These are phyloP conservation scores for Drosophila suzukii DNA, from an alignment of 1,140 invertebrate species.

Conservation along the genomic window DNA sequence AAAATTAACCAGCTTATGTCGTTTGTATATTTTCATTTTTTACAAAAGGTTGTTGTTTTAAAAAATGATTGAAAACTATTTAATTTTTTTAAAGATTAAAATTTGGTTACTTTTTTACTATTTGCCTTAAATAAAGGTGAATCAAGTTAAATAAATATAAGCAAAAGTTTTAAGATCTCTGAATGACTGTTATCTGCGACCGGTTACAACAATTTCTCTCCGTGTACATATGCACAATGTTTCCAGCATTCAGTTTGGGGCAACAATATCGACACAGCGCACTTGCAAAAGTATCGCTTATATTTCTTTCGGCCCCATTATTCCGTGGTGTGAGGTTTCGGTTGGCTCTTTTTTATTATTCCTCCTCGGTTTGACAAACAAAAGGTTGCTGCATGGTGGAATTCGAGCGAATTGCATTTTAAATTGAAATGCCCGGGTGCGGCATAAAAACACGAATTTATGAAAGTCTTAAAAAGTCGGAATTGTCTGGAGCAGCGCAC, in stretches of 20 bases:
- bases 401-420: constrained; percentile 40
- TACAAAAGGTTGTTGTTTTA: too few species aligned
- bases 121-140: neutral
- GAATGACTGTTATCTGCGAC: too few species aligned
- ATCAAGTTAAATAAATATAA: too few species aligned
- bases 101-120: too few species aligned
- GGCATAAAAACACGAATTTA: constrained; percentile 38
- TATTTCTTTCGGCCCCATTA: constrained; percentile 29
- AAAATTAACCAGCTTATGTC: too few species aligned
- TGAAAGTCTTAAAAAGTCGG: constrained; percentile 1
- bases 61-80: too few species aligned
- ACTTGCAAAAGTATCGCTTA: constrained; percentile 44
- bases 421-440: constrained; percentile 37
- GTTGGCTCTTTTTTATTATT: constrained; percentile 25
- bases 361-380: constrained; percentile 36
- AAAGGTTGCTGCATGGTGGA: constrained; percentile 41
- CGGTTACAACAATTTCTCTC: neutral
- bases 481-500: neutral
- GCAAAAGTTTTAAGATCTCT: too few species aligned
- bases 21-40: too few species aligned
- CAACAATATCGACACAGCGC: constrained; percentile 41
- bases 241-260: constrained; percentile 15
- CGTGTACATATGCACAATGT: constrained; percentile 24
- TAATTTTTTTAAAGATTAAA: too few species aligned
- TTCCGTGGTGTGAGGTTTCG: constrained; percentile 33